A percentile compares a stretch with the other conserved stretches of the same genome.
phyloP scores from a whole-genome alignment of 2,113 vertebrate species.

The Paramisgurnus dabryanus region DNA sequence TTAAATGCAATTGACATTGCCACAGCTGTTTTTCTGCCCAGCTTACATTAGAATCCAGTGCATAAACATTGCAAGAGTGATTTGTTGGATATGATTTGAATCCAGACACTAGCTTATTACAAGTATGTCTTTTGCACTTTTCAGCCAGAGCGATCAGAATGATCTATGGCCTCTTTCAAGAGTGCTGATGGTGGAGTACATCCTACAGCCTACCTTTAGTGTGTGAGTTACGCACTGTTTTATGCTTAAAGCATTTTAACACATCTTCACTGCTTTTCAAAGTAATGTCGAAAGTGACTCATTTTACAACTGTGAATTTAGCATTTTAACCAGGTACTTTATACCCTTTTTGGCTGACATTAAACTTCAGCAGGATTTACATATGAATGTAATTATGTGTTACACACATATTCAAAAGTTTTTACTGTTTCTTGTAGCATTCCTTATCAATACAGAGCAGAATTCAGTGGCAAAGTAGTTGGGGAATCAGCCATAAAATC shows the following conservation, averaged over 20 bases:
- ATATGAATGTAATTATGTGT: not conserved
- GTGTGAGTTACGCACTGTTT: conserved; percentile 67
- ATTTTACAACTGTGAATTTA: conserved; percentile 4
- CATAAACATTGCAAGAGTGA: conserved; percentile 2
- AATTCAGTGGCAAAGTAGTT: conserved; percentile 83
- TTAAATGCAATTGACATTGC: not conserved
- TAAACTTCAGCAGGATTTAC: not conserved
- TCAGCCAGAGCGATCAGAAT: conserved; percentile 83
- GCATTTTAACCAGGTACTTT: not conserved
- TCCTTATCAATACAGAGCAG: conserved; percentile 37
- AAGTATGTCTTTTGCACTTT: conserved; percentile 23
- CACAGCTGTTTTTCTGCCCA: not conserved
- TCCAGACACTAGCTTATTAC: conserved; percentile 21
- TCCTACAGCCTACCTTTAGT: conserved; percentile 72
- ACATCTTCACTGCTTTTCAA: conserved; percentile 1
- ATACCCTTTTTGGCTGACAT: not conserved
- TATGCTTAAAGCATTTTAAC: conserved; percentile 14
- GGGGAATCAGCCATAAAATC: conserved; percentile 84
- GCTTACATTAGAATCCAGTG: not conserved
- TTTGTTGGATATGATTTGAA: not conserved
- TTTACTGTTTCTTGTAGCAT: not conserved
- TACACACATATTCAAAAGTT: not conserved
- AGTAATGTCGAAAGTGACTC: conserved; percentile 23
- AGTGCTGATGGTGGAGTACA: conserved; percentile 80
- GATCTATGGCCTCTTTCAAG: conserved; percentile 71